Base-by-base conservation (phyloP, 2,888 invertebrate genomes). In the Lingula anatina region DNA sequence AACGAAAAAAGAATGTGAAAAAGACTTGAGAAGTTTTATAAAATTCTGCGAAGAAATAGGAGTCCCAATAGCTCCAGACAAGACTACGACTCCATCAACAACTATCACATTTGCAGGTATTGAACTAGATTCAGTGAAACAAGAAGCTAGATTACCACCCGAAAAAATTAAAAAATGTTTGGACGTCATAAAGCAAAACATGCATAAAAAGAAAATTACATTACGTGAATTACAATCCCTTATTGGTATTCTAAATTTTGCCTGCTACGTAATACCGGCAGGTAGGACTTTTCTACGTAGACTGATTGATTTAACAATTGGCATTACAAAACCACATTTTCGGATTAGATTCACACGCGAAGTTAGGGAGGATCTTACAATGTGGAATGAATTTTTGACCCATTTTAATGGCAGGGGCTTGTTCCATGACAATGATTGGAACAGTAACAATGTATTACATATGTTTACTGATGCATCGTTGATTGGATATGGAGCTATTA, bases 241-340 rank as follows among this genome's bases (percentile, higher is more conserved):
- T n/a, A n/a, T n/a, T n/a, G n/a, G n/a, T n/a, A n/a, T n/a, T n/a
- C n/a, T n/a, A n/a, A n/a, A 36, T 44, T 50, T 50, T 36, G 47
- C 39, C 31, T 36, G 42, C n/a, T n/a, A 43, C 5, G 54, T 40
- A 20, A 50, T 55, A 20, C 18, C 18, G 2, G 9, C 45, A 1
- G 43, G 46, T 39, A 49, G 55, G 31, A 41, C 50, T n/a, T 55
- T 55, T 42, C 41, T 47, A 36, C 20, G 51, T 18, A 24, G 51
- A 12, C 43, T 54, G 21, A 45, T 46, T 26, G 43, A 52, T 25
- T 39, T 21, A 12, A 47, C 46, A 24, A 25, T 24, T 20, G 26
- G 44, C 5, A 36, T 37, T 26, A 44, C 26, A 12, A 37, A 44
- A 28, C 46, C 44, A 18, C 25, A 42, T 24, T 45, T 51, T 37